Base-by-base conservation (phyloP, 2,113 vertebrate species). In the Brachirus orientalis region DNA sequence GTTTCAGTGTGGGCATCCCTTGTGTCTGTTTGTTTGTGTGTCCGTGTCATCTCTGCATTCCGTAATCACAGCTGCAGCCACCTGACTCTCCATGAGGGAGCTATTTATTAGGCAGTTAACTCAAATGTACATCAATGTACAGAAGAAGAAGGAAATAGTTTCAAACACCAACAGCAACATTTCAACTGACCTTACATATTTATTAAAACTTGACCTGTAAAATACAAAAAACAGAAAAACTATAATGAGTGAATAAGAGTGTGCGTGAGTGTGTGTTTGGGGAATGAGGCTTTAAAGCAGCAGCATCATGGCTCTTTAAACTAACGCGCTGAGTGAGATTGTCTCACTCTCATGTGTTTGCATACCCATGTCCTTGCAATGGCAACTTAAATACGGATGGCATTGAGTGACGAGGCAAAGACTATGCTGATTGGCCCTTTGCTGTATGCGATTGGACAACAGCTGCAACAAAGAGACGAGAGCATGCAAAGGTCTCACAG, bases 391-490 rank as follows among this genome's bases (percentile, higher is more conserved):
- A 85, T 44, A 87, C 77, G 83, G 58, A 62, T 11, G 51, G 86
- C 86, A 79, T 89, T 78, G 38, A 80, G 79, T 91, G 77, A 89
- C 90, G 86, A 12, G 54, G 68, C 65, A 69, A 60, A 80, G 69
- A 70, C 71, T 69, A 8, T 72, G 73, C 68, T 90, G 87, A 88
- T 86, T 54, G 86, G 71, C 66, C 68, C 76, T 77, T 78, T 41
- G 63, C 66, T 13, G 11, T 75, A 22, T 64, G 55, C 84, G 87
- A 91, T 89, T 89, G 88, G 85, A 55, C 59, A 53, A 82, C 81
- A 89, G 85, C 87, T 82, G 88, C 65, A 20, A 47, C 54, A 51
- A 62, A 76, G 63, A 57, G 33, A 43, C 77, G 73, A 82, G 84
- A 75, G 77, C 80, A 75, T 80, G 75, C 44, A 10, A 45, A 69